Conservation (phyloP, 2,888 invertebrate species). For the Caenorhabditis sp. region DNA sequence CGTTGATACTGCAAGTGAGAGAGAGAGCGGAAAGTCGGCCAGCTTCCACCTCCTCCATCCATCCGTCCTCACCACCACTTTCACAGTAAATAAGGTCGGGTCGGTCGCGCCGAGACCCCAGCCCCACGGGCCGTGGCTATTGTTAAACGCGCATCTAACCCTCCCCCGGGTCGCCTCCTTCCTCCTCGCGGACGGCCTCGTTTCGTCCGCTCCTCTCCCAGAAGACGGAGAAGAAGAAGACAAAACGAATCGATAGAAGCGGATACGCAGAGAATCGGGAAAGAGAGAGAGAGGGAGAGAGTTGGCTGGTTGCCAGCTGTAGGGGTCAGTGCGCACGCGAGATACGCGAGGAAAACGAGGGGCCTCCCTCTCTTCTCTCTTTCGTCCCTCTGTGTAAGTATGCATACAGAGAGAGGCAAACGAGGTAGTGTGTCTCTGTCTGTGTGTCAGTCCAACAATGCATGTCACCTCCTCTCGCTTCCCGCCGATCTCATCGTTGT, state of each 20-base stretch:
- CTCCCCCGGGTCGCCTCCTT: constrained; percentile 19
- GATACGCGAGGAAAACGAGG: constrained; percentile 29
- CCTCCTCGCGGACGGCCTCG: constrained; percentile 17
- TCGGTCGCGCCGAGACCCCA: constrained; percentile 29
- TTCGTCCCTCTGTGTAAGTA: constrained; percentile 43
- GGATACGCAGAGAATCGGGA: constrained; percentile 38
- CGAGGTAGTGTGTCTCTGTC: constrained; percentile 23
- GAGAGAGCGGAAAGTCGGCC: constrained; percentile 42
- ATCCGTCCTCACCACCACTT: constrained; percentile 21
- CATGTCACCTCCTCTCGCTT: constrained; percentile 35
- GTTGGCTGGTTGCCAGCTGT: constrained; percentile 61
- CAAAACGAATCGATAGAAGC: constrained; percentile 44
- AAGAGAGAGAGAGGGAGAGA: constrained; percentile 28
- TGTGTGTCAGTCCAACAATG: constrained; percentile 56
- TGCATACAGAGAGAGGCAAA: constrained; percentile 45
- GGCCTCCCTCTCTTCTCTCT: background rate
- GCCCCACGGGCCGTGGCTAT: constrained; percentile 10
- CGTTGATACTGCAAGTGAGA: constrained; percentile 24
- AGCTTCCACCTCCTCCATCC: constrained; percentile 29
- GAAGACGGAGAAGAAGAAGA: constrained; percentile 10
- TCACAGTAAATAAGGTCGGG: constrained; percentile 63
- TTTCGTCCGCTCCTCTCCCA: background rate
- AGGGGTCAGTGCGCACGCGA: constrained; percentile 52
- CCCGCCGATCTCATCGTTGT: constrained; percentile 29
- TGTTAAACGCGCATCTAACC: constrained; percentile 48